These are phyloP conservation scores for Cetoscarus ocellatus DNA, from an alignment of 2,797 vertebrate genomes.

Conservation along the genomic window DNA sequence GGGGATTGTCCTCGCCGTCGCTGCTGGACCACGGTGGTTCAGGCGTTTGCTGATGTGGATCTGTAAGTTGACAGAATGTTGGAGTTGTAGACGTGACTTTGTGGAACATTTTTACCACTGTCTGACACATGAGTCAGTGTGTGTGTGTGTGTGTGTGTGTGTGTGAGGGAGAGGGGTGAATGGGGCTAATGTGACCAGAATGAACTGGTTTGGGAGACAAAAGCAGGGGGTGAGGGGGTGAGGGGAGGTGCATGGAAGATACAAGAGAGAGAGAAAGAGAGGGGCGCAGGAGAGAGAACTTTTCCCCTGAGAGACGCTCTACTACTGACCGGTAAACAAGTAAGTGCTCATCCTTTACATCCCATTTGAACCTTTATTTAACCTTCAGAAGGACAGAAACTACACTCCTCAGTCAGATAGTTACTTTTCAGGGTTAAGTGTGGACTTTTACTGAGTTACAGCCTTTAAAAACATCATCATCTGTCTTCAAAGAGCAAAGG, in stretches of 20 bases:
- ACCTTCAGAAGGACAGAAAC: too few relatives aligned
- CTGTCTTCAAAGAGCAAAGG: too few relatives aligned
- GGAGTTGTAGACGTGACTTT: not conserved
- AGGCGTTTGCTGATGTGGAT: not conserved
- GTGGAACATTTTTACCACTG: not conserved
- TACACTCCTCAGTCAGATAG: too few relatives aligned
- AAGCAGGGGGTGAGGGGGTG: constrained; percentile 32
- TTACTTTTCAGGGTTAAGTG: too few relatives aligned
- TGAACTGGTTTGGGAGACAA: constrained; percentile 68
- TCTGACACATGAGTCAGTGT: constrained; percentile 3
- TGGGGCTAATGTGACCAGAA: constrained; percentile 60
- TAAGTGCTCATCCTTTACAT: constrained; percentile 32
- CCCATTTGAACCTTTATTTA: not conserved
- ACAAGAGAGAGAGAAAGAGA: constrained; percentile 17
- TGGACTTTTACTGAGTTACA: too few relatives aligned
- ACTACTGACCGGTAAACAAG: constrained; percentile 29
- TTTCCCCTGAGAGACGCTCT: constrained; percentile 14
- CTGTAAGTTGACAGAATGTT: not conserved
- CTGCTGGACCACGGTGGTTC: too few relatives aligned
- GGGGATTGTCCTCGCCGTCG: constrained; percentile 3
- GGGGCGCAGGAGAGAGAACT: constrained; percentile 24
- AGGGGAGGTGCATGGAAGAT: constrained; percentile 1
- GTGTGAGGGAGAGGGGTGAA: constrained; percentile 33
- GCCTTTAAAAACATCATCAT: too few relatives aligned
- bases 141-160: constrained; percentile 19